Conservation (phyloP, 2,888 invertebrate genomes). For the Melinaea marsaeus region DNA sequence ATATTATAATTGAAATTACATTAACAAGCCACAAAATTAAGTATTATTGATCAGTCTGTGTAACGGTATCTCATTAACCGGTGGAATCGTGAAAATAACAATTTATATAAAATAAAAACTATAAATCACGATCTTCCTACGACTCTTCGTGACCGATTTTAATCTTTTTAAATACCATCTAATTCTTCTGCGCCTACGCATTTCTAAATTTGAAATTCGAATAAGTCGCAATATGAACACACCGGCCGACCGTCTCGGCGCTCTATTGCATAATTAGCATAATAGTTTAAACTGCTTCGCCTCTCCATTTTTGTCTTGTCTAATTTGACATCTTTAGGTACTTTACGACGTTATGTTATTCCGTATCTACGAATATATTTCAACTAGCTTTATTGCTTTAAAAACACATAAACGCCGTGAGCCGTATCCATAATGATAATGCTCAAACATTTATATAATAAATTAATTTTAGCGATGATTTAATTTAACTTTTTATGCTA, state of each 20-base stretch:
- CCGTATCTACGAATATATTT: slow-evolving; percentile 51
- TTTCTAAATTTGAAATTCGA: slow-evolving; percentile 60
- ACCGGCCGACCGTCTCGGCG: slow-evolving; percentile 40
- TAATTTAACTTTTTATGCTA: no score
- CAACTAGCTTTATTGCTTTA: slow-evolving; percentile 56
- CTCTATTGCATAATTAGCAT: slow-evolving; percentile 59
- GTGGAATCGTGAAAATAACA: slow-evolving; percentile 56
- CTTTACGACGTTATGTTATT: slow-evolving; percentile 57
- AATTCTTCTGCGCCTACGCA: slow-evolving; percentile 68
- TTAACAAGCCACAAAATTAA: no score
- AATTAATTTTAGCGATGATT: no score
- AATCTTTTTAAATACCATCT: slow-evolving; percentile 63
- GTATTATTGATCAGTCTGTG: slow-evolving; percentile 23
- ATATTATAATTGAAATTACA: no score
- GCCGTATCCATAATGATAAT: slow-evolving; percentile 31
- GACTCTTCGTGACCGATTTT: slow-evolving; percentile 63
- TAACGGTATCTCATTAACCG: slow-evolving; percentile 57
- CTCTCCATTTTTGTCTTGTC: slow-evolving; percentile 62
- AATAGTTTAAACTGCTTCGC: slow-evolving; percentile 48
- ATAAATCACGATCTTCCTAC: slow-evolving; percentile 68
- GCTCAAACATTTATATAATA: no score
- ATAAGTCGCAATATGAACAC: slow-evolving; percentile 52
- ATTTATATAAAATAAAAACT: slow-evolving; percentile 55
- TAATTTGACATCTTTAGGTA: slow-evolving; percentile 52
- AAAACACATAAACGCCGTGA: slow-evolving; percentile 58